Base-by-base conservation (phyloP, 2,888 invertebrate genomes). In the Anoplius nigerrimus region DNA sequence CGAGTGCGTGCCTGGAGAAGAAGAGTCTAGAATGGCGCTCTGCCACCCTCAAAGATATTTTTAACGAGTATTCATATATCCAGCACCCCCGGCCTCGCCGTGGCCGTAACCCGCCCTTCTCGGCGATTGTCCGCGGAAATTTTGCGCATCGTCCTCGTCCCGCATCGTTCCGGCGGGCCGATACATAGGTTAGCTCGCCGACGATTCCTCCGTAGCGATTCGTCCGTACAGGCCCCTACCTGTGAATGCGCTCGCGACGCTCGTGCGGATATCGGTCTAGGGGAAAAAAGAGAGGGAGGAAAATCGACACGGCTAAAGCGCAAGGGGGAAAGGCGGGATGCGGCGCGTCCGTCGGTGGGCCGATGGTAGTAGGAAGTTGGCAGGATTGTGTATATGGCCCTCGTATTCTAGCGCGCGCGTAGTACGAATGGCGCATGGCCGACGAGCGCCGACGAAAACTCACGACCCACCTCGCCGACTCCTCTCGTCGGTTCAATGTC, bases 361-460 rank as follows among this genome's bases (percentile, higher is more conserved):
- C 48, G 48, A 6, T 16, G n/a, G 48, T 48, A 52, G 22, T 22
- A 21, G 22, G 27, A 71, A 56, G 21, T 43, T 42, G 48, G 48
- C 15, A 16, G 18, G 20, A 15, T 27, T 27, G n/a, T 34, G 67
- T 46, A 60, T 43, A 5, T 45, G 20, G 55, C 43, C 34, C 15
- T 15, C 24, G 43, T 20, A 8, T 0, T 46, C 42, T 18, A 56
- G 56, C 58, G 66, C 61, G 71, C 59, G 59, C 51, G 57, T 56
- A 20, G 45, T 62, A 56, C 66, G 57, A 69, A 69, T 72, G 72
- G 72, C 74, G 74, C 68, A 76, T 74, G 66, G 46, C 56, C 61
- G 57, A 24, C 62, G 67, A 42, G 24, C 62, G 56, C 34, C 63
- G 27, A 64, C 65, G 71, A 67, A 62, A 61, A 60, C 21, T 72